Percentiles rank a stretch among this genome's conserved stretches.
Conservation (phyloP, 1,140 invertebrate species). For the Archivesica marissinica region DNA sequence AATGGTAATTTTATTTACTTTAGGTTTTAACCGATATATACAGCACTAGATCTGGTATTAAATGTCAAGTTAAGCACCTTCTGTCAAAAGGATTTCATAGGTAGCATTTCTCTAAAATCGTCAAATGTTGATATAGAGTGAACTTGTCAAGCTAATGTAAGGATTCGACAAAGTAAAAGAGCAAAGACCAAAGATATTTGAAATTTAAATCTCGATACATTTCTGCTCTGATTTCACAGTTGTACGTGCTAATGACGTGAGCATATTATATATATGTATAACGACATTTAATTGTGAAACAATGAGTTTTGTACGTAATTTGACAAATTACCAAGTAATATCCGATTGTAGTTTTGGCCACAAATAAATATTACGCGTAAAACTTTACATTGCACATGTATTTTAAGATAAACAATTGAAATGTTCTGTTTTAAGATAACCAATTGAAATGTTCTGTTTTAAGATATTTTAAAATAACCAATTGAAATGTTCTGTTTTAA, state of each 20-base stretch:
- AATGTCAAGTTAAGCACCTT: constrained; percentile 36
- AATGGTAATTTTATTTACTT: constrained; percentile 52
- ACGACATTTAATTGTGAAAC: too few species aligned
- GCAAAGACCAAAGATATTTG: neutral
- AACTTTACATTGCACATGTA: too few species aligned
- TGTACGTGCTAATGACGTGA: neutral
- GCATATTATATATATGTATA: too few species aligned
- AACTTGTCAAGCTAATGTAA: neutral
- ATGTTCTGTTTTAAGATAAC: too few species aligned
- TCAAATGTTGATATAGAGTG: constrained; percentile 5
- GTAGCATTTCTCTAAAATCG: constrained; percentile 16
- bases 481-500: too few species aligned
- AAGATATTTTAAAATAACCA: too few species aligned
- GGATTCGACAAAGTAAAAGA: neutral
- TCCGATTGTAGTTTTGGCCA: too few species aligned
- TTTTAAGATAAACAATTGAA: too few species aligned
- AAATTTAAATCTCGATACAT: neutral
- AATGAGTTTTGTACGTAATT: too few species aligned
- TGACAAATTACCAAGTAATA: too few species aligned
- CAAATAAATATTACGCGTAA: too few species aligned
- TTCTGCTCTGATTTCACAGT: neutral
- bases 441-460: too few species aligned
- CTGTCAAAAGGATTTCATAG: constrained; percentile 33
- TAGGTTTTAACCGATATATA: constrained; percentile 21
- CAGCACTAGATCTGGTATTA: constrained; percentile 21